Evolutionary conservation across 2,113 vertebrate genomes (phyloP), one percentile per base, ranked within the genome.

Genomic region (Thymallus thymallus): DNA sequence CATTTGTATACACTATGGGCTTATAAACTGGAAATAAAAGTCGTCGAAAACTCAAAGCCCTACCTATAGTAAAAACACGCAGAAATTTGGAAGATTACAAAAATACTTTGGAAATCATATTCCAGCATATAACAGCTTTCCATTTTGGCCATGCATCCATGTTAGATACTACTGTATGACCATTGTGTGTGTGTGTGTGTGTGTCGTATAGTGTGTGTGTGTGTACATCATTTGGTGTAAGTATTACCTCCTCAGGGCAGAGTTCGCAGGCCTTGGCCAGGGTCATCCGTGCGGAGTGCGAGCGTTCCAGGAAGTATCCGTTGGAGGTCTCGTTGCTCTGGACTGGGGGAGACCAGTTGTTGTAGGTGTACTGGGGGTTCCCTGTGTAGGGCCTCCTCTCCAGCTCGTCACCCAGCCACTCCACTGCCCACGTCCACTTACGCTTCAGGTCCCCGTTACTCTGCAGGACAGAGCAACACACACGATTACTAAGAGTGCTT

Each of bases 291-390:
- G 98, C 98, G 86, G 97, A 99, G 92, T 99, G 98, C 1, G 98
- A 99, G 76, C 98, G 95, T 91, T 99, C 98, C 86, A 99, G 93
- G 92, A 99, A 99, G 87, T 99, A 99, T 87, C 98, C 97, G 79
- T 99, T 99, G 83, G 98, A 99, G 63, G 98, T 99, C 91, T 99
- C 98, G 73, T 99, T 99, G 93, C 98, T 99, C 89, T 99, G 98
- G 68, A 99, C 96, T 0, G 98, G 98, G 80, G 97, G 98, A 63
- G 97, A 99, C 98, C 98, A 99, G 80, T 99, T 99, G 87, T 99
- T 99, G 70, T 99, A 99, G 30, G 96, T 98, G 86, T 99, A 99
- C 0, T 99, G 98, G 69, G 97, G 97, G 76, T 98, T 99, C 83
- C 96, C 97, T 71, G 96, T 97, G 84, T 99, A 99, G 0, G 98